Evolutionary conservation across 2,888 invertebrate species (phyloP).

Genomic region (Nematopogon swammerdamellus): DNA sequence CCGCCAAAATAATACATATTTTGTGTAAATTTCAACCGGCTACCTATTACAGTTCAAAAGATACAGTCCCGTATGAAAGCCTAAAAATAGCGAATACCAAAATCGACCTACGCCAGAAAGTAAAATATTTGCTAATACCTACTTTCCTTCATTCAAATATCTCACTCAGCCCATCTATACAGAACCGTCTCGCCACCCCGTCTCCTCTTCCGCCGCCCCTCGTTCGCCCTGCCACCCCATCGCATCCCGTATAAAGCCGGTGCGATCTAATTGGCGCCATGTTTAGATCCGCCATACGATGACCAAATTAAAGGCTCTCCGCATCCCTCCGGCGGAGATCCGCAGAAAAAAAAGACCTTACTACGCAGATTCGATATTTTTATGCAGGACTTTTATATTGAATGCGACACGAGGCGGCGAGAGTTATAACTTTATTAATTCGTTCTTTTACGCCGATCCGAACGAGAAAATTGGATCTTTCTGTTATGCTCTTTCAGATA

Average conservation of each 20-base stretch:
- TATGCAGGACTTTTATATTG: neutral
- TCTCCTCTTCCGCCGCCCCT: neutral
- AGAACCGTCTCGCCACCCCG: too few species aligned
- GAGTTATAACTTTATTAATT: neutral
- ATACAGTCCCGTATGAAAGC: too few species aligned
- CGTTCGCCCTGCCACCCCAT: neutral
- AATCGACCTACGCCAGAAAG: too few species aligned
- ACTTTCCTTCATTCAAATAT: too few species aligned
- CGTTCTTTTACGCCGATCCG: neutral
- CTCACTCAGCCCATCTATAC: too few species aligned
- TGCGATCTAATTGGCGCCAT: neutral
- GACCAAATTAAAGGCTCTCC: neutral
- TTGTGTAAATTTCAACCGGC: too few species aligned
- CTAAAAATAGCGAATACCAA: too few species aligned
- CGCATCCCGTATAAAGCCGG: neutral
- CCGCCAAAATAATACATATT: too few species aligned
- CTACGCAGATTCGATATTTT: neutral
- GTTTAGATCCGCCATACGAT: neutral
- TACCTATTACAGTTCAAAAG: too few species aligned
- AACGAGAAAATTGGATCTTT: neutral
- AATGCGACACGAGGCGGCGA: neutral
- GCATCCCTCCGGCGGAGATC: neutral
- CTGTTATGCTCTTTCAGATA: neutral
- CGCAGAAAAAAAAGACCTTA: neutral
- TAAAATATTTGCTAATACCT: too few species aligned